Evolutionary conservation across 1,140 invertebrate genomes (phyloP), one percentile per base, ranked within the genome.

Genomic region (Dolichoris vasculosae): DNA sequence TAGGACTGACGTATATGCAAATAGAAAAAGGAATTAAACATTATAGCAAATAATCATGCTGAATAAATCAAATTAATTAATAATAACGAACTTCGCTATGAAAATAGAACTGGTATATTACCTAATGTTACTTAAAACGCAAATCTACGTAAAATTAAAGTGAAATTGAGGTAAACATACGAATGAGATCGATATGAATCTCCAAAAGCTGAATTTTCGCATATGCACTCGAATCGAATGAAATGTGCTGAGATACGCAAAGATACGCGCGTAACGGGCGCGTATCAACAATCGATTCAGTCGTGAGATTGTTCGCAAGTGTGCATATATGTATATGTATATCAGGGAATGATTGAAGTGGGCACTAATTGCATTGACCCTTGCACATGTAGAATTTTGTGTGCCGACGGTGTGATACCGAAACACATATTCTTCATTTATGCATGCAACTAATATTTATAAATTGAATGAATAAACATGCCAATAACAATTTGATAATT

Each of bases 331-430:
- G 38, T 7, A 43, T 43, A 73, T 43, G 9, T 43, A 71, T 69
- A 83, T 67, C 30, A 59, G 38, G 15, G 30, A 51, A 64, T 83
- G 82, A 76, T 83, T 83, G 76, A 83, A 73, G 71, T 26, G 71
- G 48, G 17, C 82, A 43, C 51, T 77, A 83, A 83, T 83, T 83
- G 73, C 30, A 40, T 48, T 63, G 59, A 20, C 59, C 23, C 40
- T 30, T 30, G 32, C 30, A 15, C 15, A 30, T 26, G 40, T 43
- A 3, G 9, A 30, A 64, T 17, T 82, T 1, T 48, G 38, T 63
- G 30, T 51, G 43, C 63, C 1, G 13, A 20, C 35, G 2, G 40
- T 38, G n/a, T 26, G 0, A 73, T 38, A 32, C 32, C n/a, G n/a
- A 51, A 3, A 13, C 32, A 51, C 75, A 26, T n/a, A 30, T 76